Conservation (phyloP, 2,113 vertebrate genomes). For the Struthidea cinerea region DNA sequence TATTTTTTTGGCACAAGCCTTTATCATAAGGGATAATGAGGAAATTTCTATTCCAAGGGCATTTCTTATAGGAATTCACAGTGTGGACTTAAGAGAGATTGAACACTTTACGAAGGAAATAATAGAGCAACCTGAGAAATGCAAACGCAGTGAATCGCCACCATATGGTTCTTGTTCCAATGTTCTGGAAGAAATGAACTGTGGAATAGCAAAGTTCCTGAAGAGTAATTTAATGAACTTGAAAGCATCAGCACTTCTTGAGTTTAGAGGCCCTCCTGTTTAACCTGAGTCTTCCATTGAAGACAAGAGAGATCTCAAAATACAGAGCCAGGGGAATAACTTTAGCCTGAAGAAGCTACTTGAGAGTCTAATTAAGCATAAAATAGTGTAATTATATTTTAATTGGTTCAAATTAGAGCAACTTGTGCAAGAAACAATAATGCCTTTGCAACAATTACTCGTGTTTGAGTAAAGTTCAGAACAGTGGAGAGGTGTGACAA, state of each 20-base stretch:
- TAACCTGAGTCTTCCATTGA: not conserved
- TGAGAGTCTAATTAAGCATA: conserved; percentile 38
- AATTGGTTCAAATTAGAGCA: conserved; percentile 33
- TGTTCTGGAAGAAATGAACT: not conserved
- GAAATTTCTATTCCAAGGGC: conserved; percentile 46
- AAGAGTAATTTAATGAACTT: not conserved
- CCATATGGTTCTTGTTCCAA: not conserved
- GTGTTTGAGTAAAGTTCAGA: not conserved
- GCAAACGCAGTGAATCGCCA: not conserved
- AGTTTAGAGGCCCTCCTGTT: not conserved
- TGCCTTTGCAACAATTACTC: not conserved
- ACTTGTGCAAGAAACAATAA: conserved; percentile 41
- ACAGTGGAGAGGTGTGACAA: not conserved
- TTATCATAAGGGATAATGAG: conserved; percentile 36
- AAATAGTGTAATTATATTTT: conserved; percentile 38
- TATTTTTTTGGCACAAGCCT: conserved; percentile 18
- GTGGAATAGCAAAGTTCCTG: not conserved
- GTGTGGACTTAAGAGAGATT: not conserved
- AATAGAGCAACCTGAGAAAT: conserved; percentile 14
- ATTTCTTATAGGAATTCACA: not conserved
- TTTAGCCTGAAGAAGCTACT: conserved; percentile 4
- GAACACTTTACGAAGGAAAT: not conserved
- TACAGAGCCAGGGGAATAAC: not conserved
- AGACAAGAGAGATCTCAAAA: not conserved
- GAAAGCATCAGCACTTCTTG: not conserved